Evolutionary conservation across 2,113 vertebrate species (phyloP), one percentile per base, ranked within the genome.

Genomic region (Apeltes quadracus): DNA sequence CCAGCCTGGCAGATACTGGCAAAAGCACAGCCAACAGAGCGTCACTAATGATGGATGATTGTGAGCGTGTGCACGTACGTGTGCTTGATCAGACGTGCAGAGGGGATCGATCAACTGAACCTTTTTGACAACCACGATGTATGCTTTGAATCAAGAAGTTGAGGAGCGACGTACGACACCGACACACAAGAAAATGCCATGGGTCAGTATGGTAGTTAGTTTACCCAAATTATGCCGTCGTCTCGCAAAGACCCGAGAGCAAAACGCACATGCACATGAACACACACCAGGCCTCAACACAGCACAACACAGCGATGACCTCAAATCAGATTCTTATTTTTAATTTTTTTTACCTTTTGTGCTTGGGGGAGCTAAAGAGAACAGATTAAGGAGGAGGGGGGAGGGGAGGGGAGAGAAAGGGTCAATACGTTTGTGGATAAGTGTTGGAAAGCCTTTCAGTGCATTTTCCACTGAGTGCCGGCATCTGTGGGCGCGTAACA

Each of bases 341-440:
- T 34, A 7, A 6, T 14, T 51, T 96, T 81, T 84, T 94, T 98
- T 98, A 98, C 97, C 97, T 98, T 95, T 93, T 98, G 96, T 86
- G 97, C 96, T 96, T 97, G 97, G 91, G 97, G 97, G 89, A 98
- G 96, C 97, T 98, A 94, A 89, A 94, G 93, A 92, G 79, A 84
- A 89, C 79, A 86, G 77, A 84, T 85, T 83, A 64, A 89, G 93
- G 84, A 90, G 90, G 29, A 29, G 29, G 29, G 82, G 80, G 87
- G 74, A 57, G 79, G 80, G 87, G 74, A 57, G 79, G 76, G 72
- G 69, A 79, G 65, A 84, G 80, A 87, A 61, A 75, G 77, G 71
- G 89, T 91, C 88, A 89, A 86, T 80, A 85, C 22, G 72, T 79
- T 78, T 69, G 75, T 61, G 81, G 55, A 63, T 51, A 75, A 59